These are phyloP conservation scores for Cardiocondyla obscurior DNA, from an alignment of 1,140 invertebrate genomes.

Conservation along the genomic window DNA sequence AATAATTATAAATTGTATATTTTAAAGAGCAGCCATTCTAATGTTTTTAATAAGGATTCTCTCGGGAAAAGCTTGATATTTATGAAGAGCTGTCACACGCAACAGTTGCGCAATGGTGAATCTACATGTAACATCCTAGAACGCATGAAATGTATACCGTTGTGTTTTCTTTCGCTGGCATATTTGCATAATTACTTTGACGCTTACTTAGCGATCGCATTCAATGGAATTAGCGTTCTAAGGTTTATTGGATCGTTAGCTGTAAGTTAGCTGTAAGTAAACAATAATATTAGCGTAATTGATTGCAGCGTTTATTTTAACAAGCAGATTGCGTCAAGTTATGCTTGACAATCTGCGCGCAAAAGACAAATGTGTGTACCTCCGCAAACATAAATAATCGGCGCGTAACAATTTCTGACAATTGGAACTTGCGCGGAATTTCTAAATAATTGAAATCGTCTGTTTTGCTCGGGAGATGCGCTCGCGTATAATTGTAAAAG, in stretches of 20 bases:
- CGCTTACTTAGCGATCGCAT: slow-evolving; percentile 17
- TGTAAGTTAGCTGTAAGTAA: neutral
- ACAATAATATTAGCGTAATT: slow-evolving; percentile 51
- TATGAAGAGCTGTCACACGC: neutral
- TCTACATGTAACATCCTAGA: too few species aligned
- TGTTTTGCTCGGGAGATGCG: too few species aligned
- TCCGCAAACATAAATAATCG: neutral
- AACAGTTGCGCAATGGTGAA: neutral
- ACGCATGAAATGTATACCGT: too few species aligned
- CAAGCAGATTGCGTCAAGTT: neutral
- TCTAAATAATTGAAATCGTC: neutral
- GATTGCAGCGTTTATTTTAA: neutral
- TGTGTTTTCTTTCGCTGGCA: neutral
- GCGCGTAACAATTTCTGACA: neutral
- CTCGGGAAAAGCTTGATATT: neutral
- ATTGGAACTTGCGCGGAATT: neutral
- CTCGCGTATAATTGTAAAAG: too few species aligned
- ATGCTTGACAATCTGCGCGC: neutral
- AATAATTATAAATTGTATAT: neutral
- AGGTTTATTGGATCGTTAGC: neutral
- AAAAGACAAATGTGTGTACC: neutral
- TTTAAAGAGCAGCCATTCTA: neutral
- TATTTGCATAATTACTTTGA: slow-evolving; percentile 41
- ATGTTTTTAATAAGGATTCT: neutral
- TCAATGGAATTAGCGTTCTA: slow-evolving; percentile 16